Conservation (phyloP, 2,113 vertebrate genomes). For the Bos indicus region DNA sequence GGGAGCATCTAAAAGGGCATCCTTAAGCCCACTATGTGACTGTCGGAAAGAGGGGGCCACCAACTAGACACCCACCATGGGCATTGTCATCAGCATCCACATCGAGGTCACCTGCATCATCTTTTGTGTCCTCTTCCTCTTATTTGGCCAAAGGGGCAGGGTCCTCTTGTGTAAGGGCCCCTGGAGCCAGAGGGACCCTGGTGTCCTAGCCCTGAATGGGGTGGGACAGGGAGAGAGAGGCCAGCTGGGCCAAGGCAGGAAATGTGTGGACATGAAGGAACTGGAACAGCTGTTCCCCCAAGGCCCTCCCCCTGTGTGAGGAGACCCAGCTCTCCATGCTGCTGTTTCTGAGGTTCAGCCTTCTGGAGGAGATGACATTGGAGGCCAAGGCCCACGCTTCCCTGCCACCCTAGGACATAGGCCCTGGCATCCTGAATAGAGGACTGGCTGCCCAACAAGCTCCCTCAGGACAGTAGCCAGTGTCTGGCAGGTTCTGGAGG, state of each 20-base stretch:
- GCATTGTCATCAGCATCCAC: constrained; percentile 95
- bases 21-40: constrained; percentile 88
- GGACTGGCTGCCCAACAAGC: constrained; percentile 27
- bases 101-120: constrained; percentile 96
- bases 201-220: constrained; percentile 81
- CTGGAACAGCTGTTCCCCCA: constrained; percentile 88
- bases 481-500: background rate
- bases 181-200: constrained; percentile 74
- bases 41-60: constrained; percentile 87
- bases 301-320: constrained; percentile 56
- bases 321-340: constrained; percentile 87
- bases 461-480: background rate
- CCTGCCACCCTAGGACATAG: background rate
- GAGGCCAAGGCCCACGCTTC: constrained; percentile 44
- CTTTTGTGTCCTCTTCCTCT: constrained; percentile 96
- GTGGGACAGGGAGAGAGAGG: constrained; percentile 76
- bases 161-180: constrained; percentile 91
- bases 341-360: constrained; percentile 83
- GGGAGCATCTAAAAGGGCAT: constrained; percentile 89
- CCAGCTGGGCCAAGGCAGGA: constrained; percentile 69
- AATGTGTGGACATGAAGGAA: constrained; percentile 87
- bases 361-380: constrained; percentile 78
- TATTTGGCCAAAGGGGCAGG: constrained; percentile 94
- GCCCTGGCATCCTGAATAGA: constrained; percentile 44
- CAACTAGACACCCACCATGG: constrained; percentile 90